Evolutionary conservation across 2,888 invertebrate genomes (phyloP).

Genomic region (Macaria notata): DNA sequence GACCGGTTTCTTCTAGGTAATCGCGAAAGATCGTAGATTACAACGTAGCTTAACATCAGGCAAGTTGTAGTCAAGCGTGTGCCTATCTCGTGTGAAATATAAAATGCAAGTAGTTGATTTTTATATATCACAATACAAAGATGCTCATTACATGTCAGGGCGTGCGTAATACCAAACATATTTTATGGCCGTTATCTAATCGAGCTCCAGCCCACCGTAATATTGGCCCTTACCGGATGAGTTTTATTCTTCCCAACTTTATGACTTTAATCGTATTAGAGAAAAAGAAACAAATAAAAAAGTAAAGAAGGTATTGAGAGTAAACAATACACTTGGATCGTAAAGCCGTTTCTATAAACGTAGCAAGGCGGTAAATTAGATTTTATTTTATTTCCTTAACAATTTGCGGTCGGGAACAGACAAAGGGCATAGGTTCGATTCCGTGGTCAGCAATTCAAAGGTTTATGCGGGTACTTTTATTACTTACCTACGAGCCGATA

Average conservation of each 20-base stretch:
- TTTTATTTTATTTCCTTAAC: conserved; percentile 81
- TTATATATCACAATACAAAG: too few relatives aligned
- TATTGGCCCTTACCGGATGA: conserved; percentile 34
- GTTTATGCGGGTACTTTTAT: conserved; percentile 80
- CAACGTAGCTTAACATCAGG: too few relatives aligned
- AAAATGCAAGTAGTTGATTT: too few relatives aligned
- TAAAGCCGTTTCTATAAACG: conserved; percentile 75
- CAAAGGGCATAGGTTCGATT: conserved; percentile 76
- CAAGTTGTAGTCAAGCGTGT: too few relatives aligned
- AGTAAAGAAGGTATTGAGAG: conserved; percentile 57
- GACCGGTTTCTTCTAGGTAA: too few relatives aligned
- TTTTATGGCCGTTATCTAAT: conserved; percentile 10
- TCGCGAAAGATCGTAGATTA: too few relatives aligned
- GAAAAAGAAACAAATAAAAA: conserved; percentile 57
- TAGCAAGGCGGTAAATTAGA: conserved; percentile 78
- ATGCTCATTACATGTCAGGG: too few relatives aligned
- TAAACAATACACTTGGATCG: conserved; percentile 67
- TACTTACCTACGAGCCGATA: conserved; percentile 64
- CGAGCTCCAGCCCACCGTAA: conserved; percentile 19
- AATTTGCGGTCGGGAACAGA: conserved; percentile 75
- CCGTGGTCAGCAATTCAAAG: conserved; percentile 80
- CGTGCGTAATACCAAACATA: too few relatives aligned
- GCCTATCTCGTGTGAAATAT: too few relatives aligned
- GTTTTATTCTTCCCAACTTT: conserved; percentile 45
- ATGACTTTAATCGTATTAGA: conserved; percentile 51